phyloP scores from a whole-genome alignment of 2,888 invertebrate genomes.

The Scrobipalpa costella region DNA sequence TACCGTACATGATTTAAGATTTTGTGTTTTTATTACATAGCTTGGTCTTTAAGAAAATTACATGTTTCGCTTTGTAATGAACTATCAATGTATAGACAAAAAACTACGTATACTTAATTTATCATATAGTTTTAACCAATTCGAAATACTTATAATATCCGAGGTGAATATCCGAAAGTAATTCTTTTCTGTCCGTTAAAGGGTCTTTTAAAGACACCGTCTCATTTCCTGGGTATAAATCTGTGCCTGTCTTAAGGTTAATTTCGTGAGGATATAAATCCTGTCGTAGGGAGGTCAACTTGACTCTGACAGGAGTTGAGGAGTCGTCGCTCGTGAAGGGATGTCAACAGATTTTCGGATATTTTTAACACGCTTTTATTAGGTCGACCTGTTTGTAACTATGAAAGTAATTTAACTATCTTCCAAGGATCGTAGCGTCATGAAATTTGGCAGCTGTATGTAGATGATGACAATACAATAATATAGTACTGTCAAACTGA shows the following conservation, averaged over 20 bases:
- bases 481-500: too few species aligned
- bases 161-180: not conserved
- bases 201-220: constrained; percentile 59
- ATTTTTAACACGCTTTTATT: not conserved
- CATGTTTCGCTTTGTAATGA: not conserved
- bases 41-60: not conserved
- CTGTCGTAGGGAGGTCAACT: constrained; percentile 31
- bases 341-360: not conserved
- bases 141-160: not conserved
- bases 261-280: constrained; percentile 72
- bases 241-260: constrained; percentile 57
- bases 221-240: constrained; percentile 72
- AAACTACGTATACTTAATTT: too few species aligned
- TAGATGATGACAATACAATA: too few species aligned
- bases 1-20: not conserved
- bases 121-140: too few species aligned
- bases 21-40: not conserved
- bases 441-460: too few species aligned
- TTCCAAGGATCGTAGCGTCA: too few species aligned
- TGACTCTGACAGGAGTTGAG: constrained; percentile 8
- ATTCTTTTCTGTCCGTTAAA: constrained; percentile 32
- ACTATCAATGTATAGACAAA: too few species aligned
- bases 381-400: too few species aligned
- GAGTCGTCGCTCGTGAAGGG: not conserved
- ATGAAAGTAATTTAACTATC: too few species aligned